Base-by-base conservation (phyloP, 2,113 vertebrate genomes). In the Stegastes partitus region DNA sequence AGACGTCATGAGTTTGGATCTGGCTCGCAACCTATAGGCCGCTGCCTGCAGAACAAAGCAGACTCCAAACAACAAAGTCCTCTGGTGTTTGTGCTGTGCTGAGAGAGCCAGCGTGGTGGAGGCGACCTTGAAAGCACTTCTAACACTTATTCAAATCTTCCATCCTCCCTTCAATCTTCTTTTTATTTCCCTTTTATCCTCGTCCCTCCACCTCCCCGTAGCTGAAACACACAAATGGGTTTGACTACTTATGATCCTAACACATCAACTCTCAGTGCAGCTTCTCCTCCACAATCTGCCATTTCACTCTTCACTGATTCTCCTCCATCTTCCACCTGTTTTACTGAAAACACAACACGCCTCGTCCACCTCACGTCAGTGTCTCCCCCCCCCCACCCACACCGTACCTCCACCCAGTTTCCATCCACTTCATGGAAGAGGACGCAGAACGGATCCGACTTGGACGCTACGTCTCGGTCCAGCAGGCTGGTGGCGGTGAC, bases 401-500 rank as follows among this genome's bases (percentile, higher is more conserved):
- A 47, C 37, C 53, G 19, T 92, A 99, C 98, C 98, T 99, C 98
- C 59, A 93, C 94, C 98, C 97, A 99, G 88, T 96, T 97, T 73
- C 95, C 96, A 0, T 97, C 93, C 73, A 95, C 95, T 83, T 99
- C 97, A 49, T 95, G 92, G 88, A 99, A 98, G 72, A 99, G 96
- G 74, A 99, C 98, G 0, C 98, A 99, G 94, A 99, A 99, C 0
- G 98, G 98, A 89, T 99, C 98, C 0, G 98, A 99, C 93, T 99
- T 99, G 86, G 98, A 99, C 50, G 98, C 97, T 76, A 99, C 97
- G 6, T 99, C 98, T 42, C 98, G 94, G 89, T 99, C 98, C 83
- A 99, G 95, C 44, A 99, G 96, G 89, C 89, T 98, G 47, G 96
- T 88, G 28, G 97, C 97, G 0, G 95, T 96, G 67, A 99, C 92